Evolutionary conservation across 2,888 invertebrate species (phyloP), one percentile per base, ranked within the genome.

Genomic region (Dusona sp.): DNA sequence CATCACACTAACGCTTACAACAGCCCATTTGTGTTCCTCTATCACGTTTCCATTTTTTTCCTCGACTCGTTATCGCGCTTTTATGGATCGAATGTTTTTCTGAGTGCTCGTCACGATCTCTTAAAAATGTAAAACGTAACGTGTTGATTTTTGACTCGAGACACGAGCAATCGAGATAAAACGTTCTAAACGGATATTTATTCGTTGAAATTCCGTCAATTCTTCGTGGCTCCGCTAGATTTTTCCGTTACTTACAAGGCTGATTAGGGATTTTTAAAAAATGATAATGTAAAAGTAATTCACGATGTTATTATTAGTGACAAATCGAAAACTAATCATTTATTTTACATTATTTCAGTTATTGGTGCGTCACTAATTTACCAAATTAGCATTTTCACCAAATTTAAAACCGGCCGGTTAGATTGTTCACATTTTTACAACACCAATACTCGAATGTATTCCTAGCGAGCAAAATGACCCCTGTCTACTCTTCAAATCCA

Each of bases 1-100:
- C 61, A 61, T 38, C 74, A 25, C 36, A 68, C 29, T 65, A 25
- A 79, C 61, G 64, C 45, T n/a, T 61, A 73, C 78, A 70, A 79
- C 85, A 75, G 79, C 51, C 51, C 68, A 64, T 83, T 83, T 75
- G 78, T 79, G 45, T 42, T 45, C 19, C 45, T 51, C 65, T 65
- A n/a, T 33, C 72, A 22, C 29, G 51, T 22, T 67, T 51, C 25
- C 38, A 57, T 25, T 25, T 42, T 72, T 74, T 38, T 74, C 9
- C 25, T 74, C 11, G 25, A 36, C 65, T 78, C 72, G 54, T 73
- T 74, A 57, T 78, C 77, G 73, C 61, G 29, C 61, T 61, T 61
- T 61, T 70, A 54, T 61, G 70, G 70, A 61, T 61, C 45, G 51
- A 70, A 45, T 79, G 70, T 38, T 42, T 6, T 29, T 61, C 57